Evolutionary conservation across 2,888 invertebrate species (phyloP).

Genomic region (Drosophila ochracea): DNA sequence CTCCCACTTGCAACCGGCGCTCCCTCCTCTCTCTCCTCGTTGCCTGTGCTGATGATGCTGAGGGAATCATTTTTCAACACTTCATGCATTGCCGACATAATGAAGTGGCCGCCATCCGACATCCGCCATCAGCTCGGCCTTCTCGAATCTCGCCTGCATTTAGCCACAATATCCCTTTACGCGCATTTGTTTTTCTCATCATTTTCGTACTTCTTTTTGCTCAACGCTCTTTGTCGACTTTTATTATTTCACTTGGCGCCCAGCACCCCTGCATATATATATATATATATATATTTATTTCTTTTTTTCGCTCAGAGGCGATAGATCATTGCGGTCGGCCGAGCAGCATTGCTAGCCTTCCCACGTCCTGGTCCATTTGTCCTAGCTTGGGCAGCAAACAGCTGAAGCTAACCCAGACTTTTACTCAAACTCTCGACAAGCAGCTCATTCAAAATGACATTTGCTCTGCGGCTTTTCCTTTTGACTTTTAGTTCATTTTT

Average conservation of each 20-base stretch:
- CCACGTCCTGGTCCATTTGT: conserved; percentile 42
- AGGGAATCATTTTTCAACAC: conserved; percentile 81
- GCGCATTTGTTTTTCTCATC: conserved; percentile 63
- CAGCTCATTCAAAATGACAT: conserved; percentile 65
- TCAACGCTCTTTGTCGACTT: conserved; percentile 54
- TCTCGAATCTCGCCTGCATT: conserved; percentile 47
- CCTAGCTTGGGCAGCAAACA: conserved; percentile 33
- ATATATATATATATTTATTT: not conserved
- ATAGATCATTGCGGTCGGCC: conserved; percentile 78
- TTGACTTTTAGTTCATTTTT: conserved; percentile 4
- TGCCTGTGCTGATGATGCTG: conserved; percentile 43
- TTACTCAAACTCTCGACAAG: conserved; percentile 1
- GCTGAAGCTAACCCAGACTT: conserved; percentile 17
- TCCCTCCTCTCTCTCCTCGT: not conserved
- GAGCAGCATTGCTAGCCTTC: conserved; percentile 30
- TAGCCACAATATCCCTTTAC: conserved; percentile 72
- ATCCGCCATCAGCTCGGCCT: conserved; percentile 7
- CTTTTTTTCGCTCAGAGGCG: conserved; percentile 45
- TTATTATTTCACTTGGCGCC: conserved; percentile 68
- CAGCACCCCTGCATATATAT: not conserved
- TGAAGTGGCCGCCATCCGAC: conserved; percentile 70
- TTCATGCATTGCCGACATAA: conserved; percentile 79
- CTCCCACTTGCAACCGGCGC: conserved; percentile 2
- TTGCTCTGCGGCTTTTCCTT: conserved; percentile 36
- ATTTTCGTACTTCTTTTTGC: conserved; percentile 27